phyloP scores from a whole-genome alignment of 2,888 invertebrate species.

The Candidula unifasciata region DNA sequence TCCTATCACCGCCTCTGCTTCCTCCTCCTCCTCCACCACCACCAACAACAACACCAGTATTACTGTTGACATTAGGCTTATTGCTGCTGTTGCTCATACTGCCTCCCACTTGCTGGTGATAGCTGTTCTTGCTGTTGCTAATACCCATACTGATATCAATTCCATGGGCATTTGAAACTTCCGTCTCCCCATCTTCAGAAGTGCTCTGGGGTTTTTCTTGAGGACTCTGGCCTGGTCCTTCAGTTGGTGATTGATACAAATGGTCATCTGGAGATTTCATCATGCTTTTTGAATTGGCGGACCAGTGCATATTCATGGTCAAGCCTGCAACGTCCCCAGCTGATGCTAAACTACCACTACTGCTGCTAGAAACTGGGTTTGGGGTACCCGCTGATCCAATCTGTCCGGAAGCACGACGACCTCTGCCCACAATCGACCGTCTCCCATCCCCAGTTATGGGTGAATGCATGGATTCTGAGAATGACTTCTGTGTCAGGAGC shows the following conservation, averaged over 20 bases:
- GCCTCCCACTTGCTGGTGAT: neutral
- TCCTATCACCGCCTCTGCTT: constrained; percentile 54
- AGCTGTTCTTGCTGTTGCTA: neutral
- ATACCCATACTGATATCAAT: constrained; percentile 51
- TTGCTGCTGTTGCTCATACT: neutral
- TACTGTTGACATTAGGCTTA: neutral
- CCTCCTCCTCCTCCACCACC: neutral
- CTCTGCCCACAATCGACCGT: constrained; percentile 10
- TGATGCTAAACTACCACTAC: neutral
- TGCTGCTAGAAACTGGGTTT: constrained; percentile 31
- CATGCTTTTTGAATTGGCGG: neutral
- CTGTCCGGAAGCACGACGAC: constrained; percentile 30
- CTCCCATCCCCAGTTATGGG: neutral
- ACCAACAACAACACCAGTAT: constrained; percentile 38
- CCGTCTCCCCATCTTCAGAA: constrained; percentile 65
- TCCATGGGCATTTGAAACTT: neutral
- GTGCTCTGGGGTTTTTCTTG: constrained; percentile 75
- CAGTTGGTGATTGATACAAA: constrained; percentile 70
- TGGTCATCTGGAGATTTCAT: constrained; percentile 66
- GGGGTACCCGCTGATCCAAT: neutral
- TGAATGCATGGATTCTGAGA: constrained; percentile 28
- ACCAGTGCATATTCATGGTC: neutral
- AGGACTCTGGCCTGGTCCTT: constrained; percentile 70
- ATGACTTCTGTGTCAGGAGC: constrained; percentile 62
- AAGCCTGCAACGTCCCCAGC: neutral